Evolutionary conservation across 2,797 vertebrate genomes (phyloP).

Genomic region (Austrolebias charrua): DNA sequence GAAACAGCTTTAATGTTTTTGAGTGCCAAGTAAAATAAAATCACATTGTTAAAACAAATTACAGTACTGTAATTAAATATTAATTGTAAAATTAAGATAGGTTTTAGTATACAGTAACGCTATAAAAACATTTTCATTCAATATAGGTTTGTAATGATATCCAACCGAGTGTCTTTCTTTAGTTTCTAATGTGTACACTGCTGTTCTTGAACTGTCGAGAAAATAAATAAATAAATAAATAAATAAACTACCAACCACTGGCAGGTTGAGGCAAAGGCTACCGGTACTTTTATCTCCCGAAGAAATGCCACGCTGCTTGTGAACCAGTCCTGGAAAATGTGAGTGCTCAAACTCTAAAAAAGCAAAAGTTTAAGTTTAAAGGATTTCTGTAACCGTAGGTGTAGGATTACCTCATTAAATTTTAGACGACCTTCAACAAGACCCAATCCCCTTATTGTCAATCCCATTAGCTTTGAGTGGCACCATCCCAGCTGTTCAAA

Average conservation of each 20-base stretch:
- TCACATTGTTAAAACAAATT: background rate
- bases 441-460: slow-evolving; percentile 52
- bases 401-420: slow-evolving; percentile 33
- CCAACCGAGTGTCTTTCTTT: background rate
- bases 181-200: background rate
- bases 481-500: slow-evolving; percentile 65
- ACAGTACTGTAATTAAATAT: background rate
- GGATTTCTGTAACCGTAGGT: slow-evolving; percentile 26
- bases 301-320: slow-evolving; percentile 16
- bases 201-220: background rate
- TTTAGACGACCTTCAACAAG: slow-evolving; percentile 23
- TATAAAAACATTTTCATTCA: background rate
- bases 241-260: background rate
- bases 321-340: slow-evolving; percentile 21
- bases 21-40: background rate
- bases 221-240: background rate
- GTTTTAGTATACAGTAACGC: too few species aligned
- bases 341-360: slow-evolving; percentile 20
- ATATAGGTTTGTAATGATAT: background rate
- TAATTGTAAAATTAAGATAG: background rate
- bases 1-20: background rate
- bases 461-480: slow-evolving; percentile 67
- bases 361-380: slow-evolving; percentile 25
- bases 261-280: slow-evolving; percentile 9
- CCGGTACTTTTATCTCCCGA: background rate